phyloP scores from a whole-genome alignment of 1,140 invertebrate species.

The Plutomurus gul region DNA sequence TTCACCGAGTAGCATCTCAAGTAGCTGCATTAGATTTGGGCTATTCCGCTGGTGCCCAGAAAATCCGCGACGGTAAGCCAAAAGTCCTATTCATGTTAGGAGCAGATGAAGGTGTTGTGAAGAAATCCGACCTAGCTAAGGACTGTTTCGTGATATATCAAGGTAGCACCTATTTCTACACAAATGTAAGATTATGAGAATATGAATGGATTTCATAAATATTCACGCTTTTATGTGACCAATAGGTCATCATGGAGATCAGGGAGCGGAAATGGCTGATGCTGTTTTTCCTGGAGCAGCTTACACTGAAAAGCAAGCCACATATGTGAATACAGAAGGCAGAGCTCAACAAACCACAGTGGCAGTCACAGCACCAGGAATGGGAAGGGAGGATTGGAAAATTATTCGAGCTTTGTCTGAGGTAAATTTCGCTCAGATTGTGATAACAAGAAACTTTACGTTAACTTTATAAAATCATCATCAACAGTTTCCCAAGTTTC shows the following conservation, averaged over 20 bases:
- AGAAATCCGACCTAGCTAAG: conserved; percentile 74
- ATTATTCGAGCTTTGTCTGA: conserved; percentile 88
- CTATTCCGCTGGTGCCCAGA: conserved; percentile 78
- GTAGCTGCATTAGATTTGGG: conserved; percentile 96
- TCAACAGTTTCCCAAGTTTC: too few relatives aligned
- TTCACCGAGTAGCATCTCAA: conserved; percentile 89
- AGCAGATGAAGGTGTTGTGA: conserved; percentile 84
- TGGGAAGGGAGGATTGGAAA: conserved; percentile 97
- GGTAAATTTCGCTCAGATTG: conserved; percentile 62
- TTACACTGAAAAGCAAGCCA: conserved; percentile 97
- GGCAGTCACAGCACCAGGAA: conserved; percentile 91
- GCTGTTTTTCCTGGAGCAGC: conserved; percentile 94
- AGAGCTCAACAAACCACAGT: conserved; percentile 89
- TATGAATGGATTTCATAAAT: not conserved
- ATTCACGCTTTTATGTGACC: too few relatives aligned
- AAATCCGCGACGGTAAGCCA: conserved; percentile 70
- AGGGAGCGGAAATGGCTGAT: conserved; percentile 90
- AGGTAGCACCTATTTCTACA: conserved; percentile 61
- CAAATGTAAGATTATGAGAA: not conserved
- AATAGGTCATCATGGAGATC: conserved; percentile 94
- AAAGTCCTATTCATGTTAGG: conserved; percentile 89
- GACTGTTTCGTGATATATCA: conserved; percentile 93
- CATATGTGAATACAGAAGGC: conserved; percentile 97
- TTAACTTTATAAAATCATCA: too few relatives aligned
- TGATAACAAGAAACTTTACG: too few relatives aligned